Conservation (phyloP, 2,888 invertebrate genomes). For the Yponomeuta malinellus region DNA sequence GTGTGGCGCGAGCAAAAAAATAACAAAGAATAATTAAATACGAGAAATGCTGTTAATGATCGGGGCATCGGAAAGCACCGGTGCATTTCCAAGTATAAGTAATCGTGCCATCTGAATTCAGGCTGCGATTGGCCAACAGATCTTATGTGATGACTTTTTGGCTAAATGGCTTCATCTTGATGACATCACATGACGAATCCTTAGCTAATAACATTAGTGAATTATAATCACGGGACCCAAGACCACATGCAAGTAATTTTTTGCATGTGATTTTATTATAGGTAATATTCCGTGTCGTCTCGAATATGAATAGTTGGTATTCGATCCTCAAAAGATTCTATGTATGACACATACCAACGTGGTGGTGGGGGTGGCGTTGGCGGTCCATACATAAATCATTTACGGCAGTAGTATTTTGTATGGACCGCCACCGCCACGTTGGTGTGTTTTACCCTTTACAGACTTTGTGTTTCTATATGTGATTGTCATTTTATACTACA, state of each 20-base stretch:
- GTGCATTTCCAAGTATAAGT: constrained; percentile 70
- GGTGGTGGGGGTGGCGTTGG: too few relatives aligned
- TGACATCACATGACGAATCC: background rate
- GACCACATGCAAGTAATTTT: constrained; percentile 8
- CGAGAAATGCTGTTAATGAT: constrained; percentile 67
- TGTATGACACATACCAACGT: too few relatives aligned
- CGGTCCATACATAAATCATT: too few relatives aligned
- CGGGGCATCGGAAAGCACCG: constrained; percentile 44
- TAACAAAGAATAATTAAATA: constrained; percentile 48
- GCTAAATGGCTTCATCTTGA: constrained; percentile 67
- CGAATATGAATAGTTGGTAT: background rate
- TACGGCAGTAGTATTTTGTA: too few relatives aligned
- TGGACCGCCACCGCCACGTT: too few relatives aligned
- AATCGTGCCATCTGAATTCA: constrained; percentile 65
- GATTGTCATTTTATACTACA: too few relatives aligned
- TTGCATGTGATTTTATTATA: background rate
- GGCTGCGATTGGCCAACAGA: constrained; percentile 51
- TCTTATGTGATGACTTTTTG: constrained; percentile 48
- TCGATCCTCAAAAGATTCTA: too few relatives aligned
- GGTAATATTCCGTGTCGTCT: background rate
- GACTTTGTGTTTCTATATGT: too few relatives aligned
- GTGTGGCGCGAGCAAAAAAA: constrained; percentile 29
- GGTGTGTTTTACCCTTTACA: too few relatives aligned
- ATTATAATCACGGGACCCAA: constrained; percentile 6
- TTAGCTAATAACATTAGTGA: constrained; percentile 13